phyloP scores from a whole-genome alignment of 2,113 vertebrate species.

The Mirza zaza region DNA sequence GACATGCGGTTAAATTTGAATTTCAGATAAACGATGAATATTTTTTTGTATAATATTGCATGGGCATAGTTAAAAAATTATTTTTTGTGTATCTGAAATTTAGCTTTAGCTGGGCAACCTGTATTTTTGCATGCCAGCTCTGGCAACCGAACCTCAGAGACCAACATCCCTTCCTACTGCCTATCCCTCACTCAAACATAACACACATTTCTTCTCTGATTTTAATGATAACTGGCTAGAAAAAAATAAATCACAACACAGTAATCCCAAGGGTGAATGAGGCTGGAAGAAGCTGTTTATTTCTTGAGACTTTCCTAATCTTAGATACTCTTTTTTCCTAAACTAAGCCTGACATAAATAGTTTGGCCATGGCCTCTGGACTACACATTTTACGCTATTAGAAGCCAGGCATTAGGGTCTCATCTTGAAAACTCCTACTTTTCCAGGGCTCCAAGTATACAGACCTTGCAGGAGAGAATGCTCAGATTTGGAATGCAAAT shows the following conservation, averaged over 20 bases:
- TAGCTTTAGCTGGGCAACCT: neutral
- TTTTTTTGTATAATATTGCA: neutral
- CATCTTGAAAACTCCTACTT: neutral
- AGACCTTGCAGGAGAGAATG: neutral
- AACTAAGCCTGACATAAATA: neutral
- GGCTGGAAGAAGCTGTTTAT: neutral
- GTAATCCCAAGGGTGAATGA: neutral
- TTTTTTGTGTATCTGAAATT: constrained; percentile 31
- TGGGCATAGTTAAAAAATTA: neutral
- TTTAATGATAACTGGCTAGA: constrained; percentile 37
- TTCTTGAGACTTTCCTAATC: neutral
- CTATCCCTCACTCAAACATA: neutral
- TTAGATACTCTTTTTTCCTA: neutral
- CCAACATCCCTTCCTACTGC: neutral
- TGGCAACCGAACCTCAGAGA: neutral
- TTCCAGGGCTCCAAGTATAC: neutral
- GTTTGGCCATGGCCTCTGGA: neutral
- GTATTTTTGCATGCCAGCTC: neutral
- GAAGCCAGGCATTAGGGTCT: neutral
- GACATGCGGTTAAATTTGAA: neutral
- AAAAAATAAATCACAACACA: neutral
- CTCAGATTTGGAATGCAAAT: neutral
- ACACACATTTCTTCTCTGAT: neutral
- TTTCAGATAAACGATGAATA: constrained; percentile 27
- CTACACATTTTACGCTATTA: neutral